phyloP scores from a whole-genome alignment of 2,888 invertebrate genomes.

The Himalopsyche anomala region DNA sequence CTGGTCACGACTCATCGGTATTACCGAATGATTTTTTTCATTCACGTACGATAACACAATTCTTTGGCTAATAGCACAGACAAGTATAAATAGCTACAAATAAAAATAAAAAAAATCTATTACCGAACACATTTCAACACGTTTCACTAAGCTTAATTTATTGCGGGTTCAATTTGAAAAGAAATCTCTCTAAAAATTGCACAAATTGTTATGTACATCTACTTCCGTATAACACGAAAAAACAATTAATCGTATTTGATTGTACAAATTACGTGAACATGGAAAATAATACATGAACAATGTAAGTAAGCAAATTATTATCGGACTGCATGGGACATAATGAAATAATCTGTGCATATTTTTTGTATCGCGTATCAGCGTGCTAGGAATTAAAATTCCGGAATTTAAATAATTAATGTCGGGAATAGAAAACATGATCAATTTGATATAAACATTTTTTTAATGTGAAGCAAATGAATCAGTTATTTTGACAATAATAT shows the following conservation, averaged over 20 bases:
- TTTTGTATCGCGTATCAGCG: too few species aligned
- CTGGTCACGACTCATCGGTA: neutral
- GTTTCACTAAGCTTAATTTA: slow-evolving; percentile 8
- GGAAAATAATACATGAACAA: neutral
- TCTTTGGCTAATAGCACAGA: neutral
- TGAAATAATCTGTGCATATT: too few species aligned
- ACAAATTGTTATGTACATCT: neutral
- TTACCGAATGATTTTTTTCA: neutral
- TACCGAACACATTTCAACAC: slow-evolving; percentile 31
- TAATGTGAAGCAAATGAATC: too few species aligned
- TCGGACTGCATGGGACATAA: too few species aligned
- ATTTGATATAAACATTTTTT: too few species aligned
- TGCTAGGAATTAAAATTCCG: too few species aligned
- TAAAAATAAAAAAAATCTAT: neutral
- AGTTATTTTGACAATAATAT: too few species aligned
- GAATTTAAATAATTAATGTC: too few species aligned
- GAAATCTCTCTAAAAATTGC: slow-evolving; percentile 18
- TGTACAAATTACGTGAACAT: slow-evolving; percentile 5
- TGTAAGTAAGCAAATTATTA: neutral
- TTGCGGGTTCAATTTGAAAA: slow-evolving; percentile 11
- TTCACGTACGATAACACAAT: neutral
- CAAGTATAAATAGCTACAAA: neutral
- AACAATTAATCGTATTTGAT: slow-evolving; percentile 31
- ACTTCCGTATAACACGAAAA: slow-evolving; percentile 32
- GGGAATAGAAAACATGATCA: too few species aligned